Percentiles rank a stretch among this genome's conserved stretches.
Evolutionary conservation across 2,888 invertebrate genomes (phyloP).

Genomic region (Limenitis camilla): DNA sequence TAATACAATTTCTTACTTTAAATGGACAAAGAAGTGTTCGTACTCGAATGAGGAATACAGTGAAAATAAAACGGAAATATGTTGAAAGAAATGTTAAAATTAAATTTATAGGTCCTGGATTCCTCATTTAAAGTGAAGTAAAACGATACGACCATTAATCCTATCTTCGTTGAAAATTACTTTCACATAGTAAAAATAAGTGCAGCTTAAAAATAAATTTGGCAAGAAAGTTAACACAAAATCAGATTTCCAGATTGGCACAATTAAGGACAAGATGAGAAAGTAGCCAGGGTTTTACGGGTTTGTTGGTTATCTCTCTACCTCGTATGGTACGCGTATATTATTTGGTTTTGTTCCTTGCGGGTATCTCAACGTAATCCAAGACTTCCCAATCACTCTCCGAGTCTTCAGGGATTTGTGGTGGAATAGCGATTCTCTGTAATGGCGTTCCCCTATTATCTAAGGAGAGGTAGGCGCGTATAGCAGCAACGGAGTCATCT

Average conservation of each 20-base stretch:
- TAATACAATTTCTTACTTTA: too few relatives aligned
- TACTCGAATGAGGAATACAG: too few relatives aligned
- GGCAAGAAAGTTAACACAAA: not conserved
- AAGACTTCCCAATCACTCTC: slow-evolving; percentile 79
- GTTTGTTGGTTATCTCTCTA: too few relatives aligned
- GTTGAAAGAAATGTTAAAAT: too few relatives aligned
- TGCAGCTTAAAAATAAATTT: not conserved
- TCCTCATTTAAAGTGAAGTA: not conserved
- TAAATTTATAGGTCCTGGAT: too few relatives aligned
- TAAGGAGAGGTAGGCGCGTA: slow-evolving; percentile 77
- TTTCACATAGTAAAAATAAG: too few relatives aligned
- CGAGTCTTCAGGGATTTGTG: slow-evolving; percentile 61
- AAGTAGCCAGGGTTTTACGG: too few relatives aligned
- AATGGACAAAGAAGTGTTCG: too few relatives aligned
- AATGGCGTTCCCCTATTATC: slow-evolving; percentile 76
- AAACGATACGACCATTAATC: not conserved
- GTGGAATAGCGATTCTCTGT: slow-evolving; percentile 71
- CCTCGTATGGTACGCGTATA: too few relatives aligned
- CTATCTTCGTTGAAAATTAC: not conserved
- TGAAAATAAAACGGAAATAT: too few relatives aligned
- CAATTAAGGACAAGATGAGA: too few relatives aligned
- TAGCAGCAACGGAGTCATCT: slow-evolving; percentile 57
- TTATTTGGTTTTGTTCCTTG: slow-evolving; percentile 22
- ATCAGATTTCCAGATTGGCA: too few relatives aligned
- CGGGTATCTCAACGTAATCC: slow-evolving; percentile 78